These are phyloP conservation scores for Altica lythri DNA, from an alignment of 2,888 invertebrate species.

Conservation along the genomic window DNA sequence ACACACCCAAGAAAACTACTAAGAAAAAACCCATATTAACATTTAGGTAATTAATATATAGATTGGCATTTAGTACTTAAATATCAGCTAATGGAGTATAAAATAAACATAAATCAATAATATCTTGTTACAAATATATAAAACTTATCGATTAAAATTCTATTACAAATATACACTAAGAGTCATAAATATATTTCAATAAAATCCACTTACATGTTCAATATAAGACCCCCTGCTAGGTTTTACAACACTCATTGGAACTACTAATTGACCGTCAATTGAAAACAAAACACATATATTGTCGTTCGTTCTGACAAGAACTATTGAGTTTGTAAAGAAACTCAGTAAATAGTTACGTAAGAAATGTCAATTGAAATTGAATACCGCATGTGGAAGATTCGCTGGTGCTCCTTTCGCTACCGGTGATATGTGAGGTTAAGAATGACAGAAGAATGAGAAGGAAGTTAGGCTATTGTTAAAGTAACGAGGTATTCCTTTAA, in stretches of 20 bases:
- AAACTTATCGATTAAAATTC: no score
- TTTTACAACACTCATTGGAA: slow-evolving; percentile 11
- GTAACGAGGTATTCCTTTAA: neutral
- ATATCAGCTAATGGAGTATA: no score
- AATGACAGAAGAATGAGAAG: neutral
- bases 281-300: slow-evolving; percentile 9
- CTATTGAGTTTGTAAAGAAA: neutral
- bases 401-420: neutral
- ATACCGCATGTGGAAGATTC: neutral
- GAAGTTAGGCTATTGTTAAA: neutral
- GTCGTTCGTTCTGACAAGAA: neutral
- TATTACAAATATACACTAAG: slow-evolving; percentile 8
- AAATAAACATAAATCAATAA: no score
- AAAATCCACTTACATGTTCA: slow-evolving; percentile 9
- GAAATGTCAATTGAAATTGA: neutral
- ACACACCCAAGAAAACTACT: no score
- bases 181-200: slow-evolving; percentile 9
- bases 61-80: no score
- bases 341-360: neutral
- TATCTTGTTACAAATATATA: no score
- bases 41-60: no score
- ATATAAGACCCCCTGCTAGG: slow-evolving; percentile 12
- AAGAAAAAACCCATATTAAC: no score
- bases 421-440: neutral
- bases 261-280: slow-evolving; percentile 16